Percentiles rank a stretch among this genome's conserved stretches.
phyloP scores from a whole-genome alignment of 2,888 invertebrate species.

The Axea sp. region DNA sequence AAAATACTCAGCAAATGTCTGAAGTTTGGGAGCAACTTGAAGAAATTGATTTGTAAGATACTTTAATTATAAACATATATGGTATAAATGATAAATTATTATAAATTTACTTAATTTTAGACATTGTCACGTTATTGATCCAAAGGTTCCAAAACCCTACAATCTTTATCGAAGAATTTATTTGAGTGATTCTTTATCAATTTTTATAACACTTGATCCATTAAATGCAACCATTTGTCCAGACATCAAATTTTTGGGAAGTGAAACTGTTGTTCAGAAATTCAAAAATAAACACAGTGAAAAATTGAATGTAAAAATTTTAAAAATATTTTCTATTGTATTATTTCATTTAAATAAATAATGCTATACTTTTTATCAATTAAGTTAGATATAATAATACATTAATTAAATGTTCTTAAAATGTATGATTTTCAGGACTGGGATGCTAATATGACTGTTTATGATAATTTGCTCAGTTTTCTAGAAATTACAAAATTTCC shows the following conservation, averaged over 20 bases:
- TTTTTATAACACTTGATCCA: constrained; percentile 71
- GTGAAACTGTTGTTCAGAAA: constrained; percentile 68
- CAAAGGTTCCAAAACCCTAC: constrained; percentile 71
- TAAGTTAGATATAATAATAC: too few species aligned
- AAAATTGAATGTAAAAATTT: constrained; percentile 66
- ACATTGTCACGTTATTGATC: constrained; percentile 75
- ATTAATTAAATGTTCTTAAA: too few species aligned
- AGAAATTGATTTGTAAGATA: constrained; percentile 72
- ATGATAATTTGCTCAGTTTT: constrained; percentile 71
- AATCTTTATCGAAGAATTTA: constrained; percentile 75
- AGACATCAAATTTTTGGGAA: constrained; percentile 73
- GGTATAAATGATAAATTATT: too few species aligned
- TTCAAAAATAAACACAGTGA: constrained; percentile 66
- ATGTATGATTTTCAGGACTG: constrained; percentile 69
- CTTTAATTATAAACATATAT: too few species aligned
- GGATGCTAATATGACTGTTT: constrained; percentile 67
- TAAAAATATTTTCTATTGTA: constrained; percentile 1
- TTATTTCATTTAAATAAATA: too few species aligned
- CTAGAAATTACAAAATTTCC: constrained; percentile 72
- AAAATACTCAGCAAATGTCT: constrained; percentile 26
- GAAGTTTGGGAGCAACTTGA: constrained; percentile 68
- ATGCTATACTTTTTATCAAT: too few species aligned
- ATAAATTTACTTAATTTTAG: too few species aligned
- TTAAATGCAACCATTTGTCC: constrained; percentile 67
- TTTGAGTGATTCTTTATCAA: constrained; percentile 70